phyloP scores from a whole-genome alignment of 1,140 invertebrate genomes.

The Drosophila lacertosa region DNA sequence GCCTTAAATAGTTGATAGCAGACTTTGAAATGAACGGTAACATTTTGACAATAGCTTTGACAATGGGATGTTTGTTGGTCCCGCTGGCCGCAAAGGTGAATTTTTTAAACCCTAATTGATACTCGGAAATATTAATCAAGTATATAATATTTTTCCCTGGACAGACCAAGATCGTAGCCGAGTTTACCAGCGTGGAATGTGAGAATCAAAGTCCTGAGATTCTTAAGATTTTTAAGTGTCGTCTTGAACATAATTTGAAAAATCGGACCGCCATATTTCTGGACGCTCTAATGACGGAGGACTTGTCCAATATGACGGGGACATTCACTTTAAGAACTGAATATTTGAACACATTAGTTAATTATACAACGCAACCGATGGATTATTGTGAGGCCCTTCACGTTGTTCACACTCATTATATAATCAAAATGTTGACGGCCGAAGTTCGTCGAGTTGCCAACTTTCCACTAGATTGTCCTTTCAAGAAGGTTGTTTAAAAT shows the following conservation, averaged over 20 bases:
- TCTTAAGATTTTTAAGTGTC: not conserved
- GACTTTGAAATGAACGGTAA: too few relatives aligned
- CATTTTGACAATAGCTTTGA: too few relatives aligned
- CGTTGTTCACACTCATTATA: constrained; percentile 2
- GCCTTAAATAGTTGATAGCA: too few relatives aligned
- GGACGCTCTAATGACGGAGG: not conserved
- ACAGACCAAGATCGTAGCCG: not conserved
- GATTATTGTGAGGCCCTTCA: constrained; percentile 34
- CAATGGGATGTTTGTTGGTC: too few relatives aligned
- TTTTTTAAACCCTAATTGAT: too few relatives aligned
- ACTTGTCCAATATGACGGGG: constrained; percentile 13
- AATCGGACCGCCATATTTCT: too few relatives aligned
- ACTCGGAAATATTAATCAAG: too few relatives aligned
- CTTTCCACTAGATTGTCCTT: constrained; percentile 29
- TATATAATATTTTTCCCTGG: not conserved
- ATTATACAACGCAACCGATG: constrained; percentile 30
- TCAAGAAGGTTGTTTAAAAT: too few relatives aligned
- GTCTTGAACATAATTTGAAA: not conserved
- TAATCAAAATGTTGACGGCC: constrained; percentile 21
- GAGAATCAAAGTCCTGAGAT: not conserved
- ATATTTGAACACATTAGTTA: constrained; percentile 1
- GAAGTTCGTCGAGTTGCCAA: constrained; percentile 29
- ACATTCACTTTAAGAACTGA: too few relatives aligned
- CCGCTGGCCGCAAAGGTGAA: too few relatives aligned
- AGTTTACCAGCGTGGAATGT: not conserved